Conservation (phyloP, 2,888 invertebrate genomes). For the Morpho achilles region DNA sequence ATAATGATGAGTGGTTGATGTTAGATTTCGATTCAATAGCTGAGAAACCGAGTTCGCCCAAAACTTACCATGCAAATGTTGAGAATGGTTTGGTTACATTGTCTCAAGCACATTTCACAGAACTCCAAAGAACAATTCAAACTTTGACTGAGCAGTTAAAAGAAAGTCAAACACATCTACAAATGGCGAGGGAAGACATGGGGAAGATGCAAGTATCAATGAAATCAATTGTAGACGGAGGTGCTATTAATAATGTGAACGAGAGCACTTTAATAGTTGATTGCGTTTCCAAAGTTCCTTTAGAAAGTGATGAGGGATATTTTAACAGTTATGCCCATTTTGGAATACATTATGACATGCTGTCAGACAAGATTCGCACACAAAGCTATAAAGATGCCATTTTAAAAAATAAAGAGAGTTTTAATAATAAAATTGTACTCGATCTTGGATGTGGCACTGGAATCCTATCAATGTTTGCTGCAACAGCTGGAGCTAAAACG, state of each 20-base stretch:
- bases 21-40: conserved; percentile 82
- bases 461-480: conserved; percentile 98
- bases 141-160: conserved; percentile 76
- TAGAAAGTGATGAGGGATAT: conserved; percentile 86
- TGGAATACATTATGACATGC: conserved; percentile 96
- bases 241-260: conserved; percentile 32
- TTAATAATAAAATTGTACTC: conserved; percentile 89
- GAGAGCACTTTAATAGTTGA: conserved; percentile 43
- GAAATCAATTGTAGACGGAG: conserved; percentile 73
- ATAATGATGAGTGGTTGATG: conserved; percentile 90
- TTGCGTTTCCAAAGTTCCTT: conserved; percentile 68
- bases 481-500: conserved; percentile 93
- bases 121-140: conserved; percentile 80
- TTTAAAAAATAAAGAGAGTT: conserved; percentile 82
- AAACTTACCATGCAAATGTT: conserved; percentile 78
- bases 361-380: conserved; percentile 92
- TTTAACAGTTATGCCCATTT: conserved; percentile 93
- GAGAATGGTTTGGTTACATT: conserved; percentile 81
- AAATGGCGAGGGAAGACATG: conserved; percentile 81
- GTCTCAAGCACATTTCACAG: conserved; percentile 80
- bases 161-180: conserved; percentile 78
- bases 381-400: conserved; percentile 93
- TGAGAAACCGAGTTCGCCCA: conserved; percentile 57
- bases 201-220: conserved; percentile 80
- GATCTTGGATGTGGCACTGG: conserved; percentile 99